Conservation (phyloP, 2,113 vertebrate species). For the Candoia aspera region DNA sequence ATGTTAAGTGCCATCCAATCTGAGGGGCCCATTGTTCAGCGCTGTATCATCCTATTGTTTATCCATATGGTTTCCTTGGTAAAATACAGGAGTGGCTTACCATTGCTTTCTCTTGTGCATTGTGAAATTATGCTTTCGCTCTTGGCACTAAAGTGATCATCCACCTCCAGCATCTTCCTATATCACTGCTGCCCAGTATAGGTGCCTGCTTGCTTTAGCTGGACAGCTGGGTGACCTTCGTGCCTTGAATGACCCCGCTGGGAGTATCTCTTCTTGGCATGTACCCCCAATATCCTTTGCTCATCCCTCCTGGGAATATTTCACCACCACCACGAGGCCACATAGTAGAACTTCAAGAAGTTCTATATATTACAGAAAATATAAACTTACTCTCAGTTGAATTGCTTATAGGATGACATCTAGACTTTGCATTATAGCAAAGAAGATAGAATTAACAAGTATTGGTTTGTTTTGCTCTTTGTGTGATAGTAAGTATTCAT, state of each 20-base stretch:
- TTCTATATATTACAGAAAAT: slow-evolving; percentile 25
- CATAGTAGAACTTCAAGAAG: background rate
- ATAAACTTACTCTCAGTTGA: slow-evolving; percentile 12
- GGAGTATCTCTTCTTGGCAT: background rate
- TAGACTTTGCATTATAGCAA: slow-evolving; percentile 36
- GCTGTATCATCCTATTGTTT: background rate
- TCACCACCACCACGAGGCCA: background rate
- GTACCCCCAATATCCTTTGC: background rate
- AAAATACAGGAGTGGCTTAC: background rate
- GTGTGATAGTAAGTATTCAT: background rate
- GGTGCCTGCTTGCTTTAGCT: background rate
- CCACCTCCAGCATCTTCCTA: background rate
- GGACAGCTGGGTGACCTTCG: background rate
- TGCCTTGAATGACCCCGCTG: background rate
- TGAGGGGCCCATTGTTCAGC: background rate
- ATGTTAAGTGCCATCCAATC: background rate
- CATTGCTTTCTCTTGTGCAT: background rate
- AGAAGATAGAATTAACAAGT: slow-evolving; percentile 19
- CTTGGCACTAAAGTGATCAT: background rate
- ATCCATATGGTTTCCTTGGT: background rate
- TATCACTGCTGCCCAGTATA: background rate
- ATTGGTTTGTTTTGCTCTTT: slow-evolving; percentile 15
- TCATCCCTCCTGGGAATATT: background rate
- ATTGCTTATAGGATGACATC: slow-evolving; percentile 32
- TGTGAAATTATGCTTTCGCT: background rate